phyloP scores from a whole-genome alignment of 1,140 invertebrate genomes.

The Leptinotarsa undecemlineata region DNA sequence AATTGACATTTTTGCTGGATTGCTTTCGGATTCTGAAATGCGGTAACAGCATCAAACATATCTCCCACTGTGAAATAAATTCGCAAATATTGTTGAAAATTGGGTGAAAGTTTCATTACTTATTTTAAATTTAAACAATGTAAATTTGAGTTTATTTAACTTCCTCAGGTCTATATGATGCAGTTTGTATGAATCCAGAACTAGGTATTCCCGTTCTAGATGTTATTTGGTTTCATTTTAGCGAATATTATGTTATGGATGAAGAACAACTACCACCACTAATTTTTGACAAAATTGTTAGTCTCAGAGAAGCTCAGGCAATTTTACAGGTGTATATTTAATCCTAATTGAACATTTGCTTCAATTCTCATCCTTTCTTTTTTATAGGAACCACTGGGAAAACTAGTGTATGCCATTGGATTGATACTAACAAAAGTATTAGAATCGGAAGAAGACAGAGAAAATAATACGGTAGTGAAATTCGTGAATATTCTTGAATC shows the following conservation, averaged over 20 bases:
- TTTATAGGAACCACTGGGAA: constrained; percentile 53
- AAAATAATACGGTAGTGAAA: constrained; percentile 39
- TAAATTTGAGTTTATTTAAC: not conserved
- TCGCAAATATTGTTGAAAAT: too few relatives aligned
- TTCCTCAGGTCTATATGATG: constrained; percentile 56
- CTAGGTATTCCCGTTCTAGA: constrained; percentile 56
- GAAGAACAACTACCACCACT: constrained; percentile 55
- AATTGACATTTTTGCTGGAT: too few relatives aligned
- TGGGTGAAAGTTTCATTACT: not conserved
- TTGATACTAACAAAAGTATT: constrained; percentile 45
- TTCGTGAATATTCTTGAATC: constrained; percentile 43
- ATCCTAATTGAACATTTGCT: not conserved
- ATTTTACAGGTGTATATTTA: constrained; percentile 41
- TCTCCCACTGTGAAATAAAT: too few relatives aligned
- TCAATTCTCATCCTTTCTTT: not conserved
- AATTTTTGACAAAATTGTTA: constrained; percentile 55
- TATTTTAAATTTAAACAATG: not conserved
- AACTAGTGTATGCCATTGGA: constrained; percentile 48
- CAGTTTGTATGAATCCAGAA: constrained; percentile 56
- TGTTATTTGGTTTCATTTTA: constrained; percentile 59
- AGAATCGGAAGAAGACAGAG: constrained; percentile 41
- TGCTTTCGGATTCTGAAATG: too few relatives aligned
- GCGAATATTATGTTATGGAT: constrained; percentile 56
- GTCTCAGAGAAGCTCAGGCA: constrained; percentile 54
- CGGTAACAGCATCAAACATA: too few relatives aligned